Evolutionary conservation across 2,113 vertebrate genomes (phyloP), one percentile per base, ranked within the genome.

Genomic region (Coreoperca whiteheadi): DNA sequence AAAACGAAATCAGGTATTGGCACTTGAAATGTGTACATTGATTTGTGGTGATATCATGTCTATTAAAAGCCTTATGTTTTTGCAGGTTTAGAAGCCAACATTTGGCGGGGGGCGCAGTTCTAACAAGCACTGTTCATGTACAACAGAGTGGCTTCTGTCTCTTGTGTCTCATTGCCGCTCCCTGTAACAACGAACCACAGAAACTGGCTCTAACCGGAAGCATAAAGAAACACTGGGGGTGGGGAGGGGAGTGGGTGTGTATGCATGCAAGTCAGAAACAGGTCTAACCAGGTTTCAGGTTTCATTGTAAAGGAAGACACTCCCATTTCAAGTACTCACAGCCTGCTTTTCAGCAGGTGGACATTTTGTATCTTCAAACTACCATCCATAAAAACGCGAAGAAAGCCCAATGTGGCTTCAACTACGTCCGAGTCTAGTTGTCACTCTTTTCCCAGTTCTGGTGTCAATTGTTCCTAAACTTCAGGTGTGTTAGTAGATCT

Each of bases 281-380:
- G 92, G 95, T 95, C 84, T 88, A 50, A 94, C 95, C 81, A 87
- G 93, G 91, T 91, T 72, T 94, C 92, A 83, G 64, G 87, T 94
- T 92, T 84, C 92, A 84, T 69, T 32, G 21, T 28, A 37, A 32
- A 39, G 43, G 53, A 72, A 61, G 88, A 74, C 88, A 72, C 93
- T 89, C 92, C 90, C 77, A 63, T 77, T 77, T 71, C 81, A 79
- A 70, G n/a, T 25, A 23, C 57, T 78, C 21, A 8, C 68, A 34
- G 28, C 0, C 51, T 3, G 34, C 77, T 78, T 85, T 81, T 78
- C 85, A 85, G 72, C 89, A 85, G 90, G 81, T 91, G 82, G 60
- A 89, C 54, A 46, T 69, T 82, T 77, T 12, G 7, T 12, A 8
- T 23, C 43, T 56, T n/a, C 57, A 30, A 18, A 76, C 34, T 15